Evolutionary conservation across 2,888 invertebrate species (phyloP), one percentile per base, ranked within the genome.

Genomic region (Panzeria rudis): DNA sequence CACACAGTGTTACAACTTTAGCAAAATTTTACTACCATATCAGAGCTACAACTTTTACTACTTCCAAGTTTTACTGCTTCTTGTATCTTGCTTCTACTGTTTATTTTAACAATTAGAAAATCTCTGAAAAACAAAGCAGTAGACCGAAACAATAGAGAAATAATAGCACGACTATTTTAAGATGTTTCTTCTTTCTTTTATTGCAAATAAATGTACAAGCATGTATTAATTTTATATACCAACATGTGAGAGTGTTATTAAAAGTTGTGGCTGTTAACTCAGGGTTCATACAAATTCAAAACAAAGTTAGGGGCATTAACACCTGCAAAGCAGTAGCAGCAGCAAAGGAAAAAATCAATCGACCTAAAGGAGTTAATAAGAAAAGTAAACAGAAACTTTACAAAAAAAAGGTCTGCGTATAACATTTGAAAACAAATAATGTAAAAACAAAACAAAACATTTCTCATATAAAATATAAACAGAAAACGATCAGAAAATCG

Each of bases 231-330:
- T 38, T 54, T 59, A 32, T 32, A 3, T 38, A 3, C 6, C 35
- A 44, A 47, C 50, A 25, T 64, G 13, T 32, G 54, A 35, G n/a
- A 38, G 17, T 54, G 23, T 54, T 23, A 25, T 17, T 78, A 9
- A 44, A 68, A 47, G 71, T 78, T 50, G 23, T 47, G 32, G 47
- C 47, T 66, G 56, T 80, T 80, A 56, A 59, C 79, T 64, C 64
- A n/a, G 50, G 54, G 66, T 52, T 76, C 62, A 76, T 29, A 82
- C 50, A 54, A 71, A 82, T 82, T 56, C 62, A 76, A 66, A 77
- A 35, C 66, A 71, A 83, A 83, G 66, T 66, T 64, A 50, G 72
- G 77, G 77, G 64, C 66, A 83, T 83, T 77, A 83, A 72, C 72
- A 83, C 82, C 77, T 83, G 82, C 71, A 59, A 35, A 59, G 23